Percentiles rank a stretch among this genome's conserved stretches.
Conservation (phyloP, 1,140 invertebrate species). For the Diachasmimorpha longicaudata region DNA sequence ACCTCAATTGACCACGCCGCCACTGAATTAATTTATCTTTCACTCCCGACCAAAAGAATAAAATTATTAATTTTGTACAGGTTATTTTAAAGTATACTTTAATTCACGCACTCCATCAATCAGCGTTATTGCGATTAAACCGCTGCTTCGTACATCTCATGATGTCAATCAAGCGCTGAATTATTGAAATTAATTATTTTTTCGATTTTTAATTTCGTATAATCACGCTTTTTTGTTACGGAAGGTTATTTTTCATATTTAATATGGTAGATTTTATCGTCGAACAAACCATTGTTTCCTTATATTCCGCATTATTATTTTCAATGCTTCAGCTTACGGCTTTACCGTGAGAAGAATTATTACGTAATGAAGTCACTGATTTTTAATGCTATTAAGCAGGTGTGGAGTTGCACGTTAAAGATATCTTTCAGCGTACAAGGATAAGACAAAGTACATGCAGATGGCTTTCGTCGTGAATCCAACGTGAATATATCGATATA, state of each 20-base stretch:
- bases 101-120: not conserved
- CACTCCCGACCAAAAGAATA: not conserved
- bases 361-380: no score
- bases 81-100: not conserved
- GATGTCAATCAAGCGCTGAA: not conserved
- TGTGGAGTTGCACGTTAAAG: not conserved
- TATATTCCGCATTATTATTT: no score
- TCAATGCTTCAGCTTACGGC: no score
- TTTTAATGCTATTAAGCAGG: no score
- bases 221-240: not conserved
- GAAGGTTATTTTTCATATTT: no score
- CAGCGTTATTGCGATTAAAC: not conserved
- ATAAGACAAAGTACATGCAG: not conserved
- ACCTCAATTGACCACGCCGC: not conserved
- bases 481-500: not conserved
- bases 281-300: no score
- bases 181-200: not conserved
- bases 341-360: no score
- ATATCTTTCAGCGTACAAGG: not conserved
- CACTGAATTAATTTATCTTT: not conserved
- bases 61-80: not conserved
- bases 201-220: not conserved
- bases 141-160: not conserved
- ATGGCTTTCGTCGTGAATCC: not conserved
- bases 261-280: no score